A percentile compares a stretch with the other conserved stretches of the same genome.
Conservation (phyloP, 2,797 vertebrate genomes). For the Notolabrus celidotus region DNA sequence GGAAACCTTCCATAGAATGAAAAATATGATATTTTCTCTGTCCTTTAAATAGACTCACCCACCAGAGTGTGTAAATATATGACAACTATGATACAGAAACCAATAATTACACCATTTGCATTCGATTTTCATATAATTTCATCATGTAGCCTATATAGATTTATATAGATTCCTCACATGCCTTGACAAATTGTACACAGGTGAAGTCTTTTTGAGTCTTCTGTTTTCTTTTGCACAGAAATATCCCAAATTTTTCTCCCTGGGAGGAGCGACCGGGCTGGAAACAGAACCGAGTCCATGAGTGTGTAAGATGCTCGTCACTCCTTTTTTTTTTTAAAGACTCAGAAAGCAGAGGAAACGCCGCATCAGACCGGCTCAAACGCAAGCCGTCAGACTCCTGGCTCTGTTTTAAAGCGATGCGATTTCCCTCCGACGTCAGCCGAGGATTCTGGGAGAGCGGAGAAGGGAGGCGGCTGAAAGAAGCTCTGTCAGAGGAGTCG, state of each 20-base stretch:
- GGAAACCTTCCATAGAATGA: constrained; percentile 39
- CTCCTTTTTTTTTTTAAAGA: constrained; percentile 3
- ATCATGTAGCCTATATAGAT: constrained; percentile 77
- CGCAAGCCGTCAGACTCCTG: constrained; percentile 1
- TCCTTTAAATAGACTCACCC: constrained; percentile 70
- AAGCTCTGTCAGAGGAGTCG: constrained; percentile 54
- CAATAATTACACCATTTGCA: constrained; percentile 81
- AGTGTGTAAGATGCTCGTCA: background rate
- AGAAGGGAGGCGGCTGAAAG: background rate
- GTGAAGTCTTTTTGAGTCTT: constrained; percentile 55
- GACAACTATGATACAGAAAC: constrained; percentile 83
- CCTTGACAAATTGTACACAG: constrained; percentile 75
- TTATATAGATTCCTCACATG: constrained; percentile 82
- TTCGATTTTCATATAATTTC: constrained; percentile 77
- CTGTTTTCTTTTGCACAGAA: constrained; percentile 53
- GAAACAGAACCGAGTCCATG: background rate
- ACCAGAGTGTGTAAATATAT: constrained; percentile 77
- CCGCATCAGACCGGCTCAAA: constrained; percentile 16
- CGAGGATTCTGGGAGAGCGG: constrained; percentile 14
- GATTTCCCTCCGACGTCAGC: background rate
- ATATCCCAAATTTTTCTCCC: constrained; percentile 34
- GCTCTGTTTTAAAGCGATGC: background rate
- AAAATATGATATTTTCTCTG: constrained; percentile 59
- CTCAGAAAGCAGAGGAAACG: background rate
- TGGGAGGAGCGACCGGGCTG: constrained; percentile 23